These are phyloP conservation scores for Drosophila navojoa DNA, from an alignment of 1,140 invertebrate genomes.

Conservation along the genomic window DNA sequence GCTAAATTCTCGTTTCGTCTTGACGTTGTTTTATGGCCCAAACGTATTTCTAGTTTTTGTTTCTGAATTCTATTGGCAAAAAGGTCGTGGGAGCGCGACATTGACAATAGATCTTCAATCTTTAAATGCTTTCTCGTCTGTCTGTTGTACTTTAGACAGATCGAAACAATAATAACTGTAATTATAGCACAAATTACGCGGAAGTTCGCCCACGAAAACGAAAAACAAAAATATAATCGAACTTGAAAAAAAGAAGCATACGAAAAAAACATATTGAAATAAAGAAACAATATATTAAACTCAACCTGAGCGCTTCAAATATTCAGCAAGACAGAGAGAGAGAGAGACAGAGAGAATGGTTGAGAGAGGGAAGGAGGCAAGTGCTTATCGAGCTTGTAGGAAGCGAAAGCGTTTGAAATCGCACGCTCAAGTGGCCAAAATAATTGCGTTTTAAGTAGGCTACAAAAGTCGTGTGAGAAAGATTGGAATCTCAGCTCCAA, in stretches of 20 bases:
- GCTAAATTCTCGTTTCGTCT: conserved; percentile 2
- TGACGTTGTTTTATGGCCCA: conserved; percentile 27
- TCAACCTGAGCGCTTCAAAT: conserved; percentile 50
- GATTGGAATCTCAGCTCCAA: conserved; percentile 17
- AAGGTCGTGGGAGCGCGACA: conserved; percentile 72
- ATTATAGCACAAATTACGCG: conserved; percentile 1
- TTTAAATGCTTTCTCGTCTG: neutral
- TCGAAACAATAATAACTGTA: conserved; percentile 10
- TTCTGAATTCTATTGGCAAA: conserved; percentile 3
- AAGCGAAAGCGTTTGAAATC: conserved; percentile 73
- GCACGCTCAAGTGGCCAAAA: conserved; percentile 61
- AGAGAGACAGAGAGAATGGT: conserved; percentile 5
- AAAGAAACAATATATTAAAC: conserved; percentile 22
- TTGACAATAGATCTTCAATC: conserved; percentile 50
- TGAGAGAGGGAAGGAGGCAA: neutral
- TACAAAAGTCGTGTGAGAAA: conserved; percentile 32
- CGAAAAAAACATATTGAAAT: neutral
- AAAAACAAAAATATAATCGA: neutral
- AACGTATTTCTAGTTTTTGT: conserved; percentile 26
- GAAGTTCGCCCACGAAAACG: neutral
- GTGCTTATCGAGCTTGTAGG: conserved; percentile 35
- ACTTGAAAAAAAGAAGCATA: neutral
- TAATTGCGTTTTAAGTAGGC: conserved; percentile 46
- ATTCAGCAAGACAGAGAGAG: conserved; percentile 32
- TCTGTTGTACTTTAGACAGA: conserved; percentile 11